These are phyloP conservation scores for Drosophila bifasciata DNA, from an alignment of 1,140 invertebrate genomes.

Conservation along the genomic window DNA sequence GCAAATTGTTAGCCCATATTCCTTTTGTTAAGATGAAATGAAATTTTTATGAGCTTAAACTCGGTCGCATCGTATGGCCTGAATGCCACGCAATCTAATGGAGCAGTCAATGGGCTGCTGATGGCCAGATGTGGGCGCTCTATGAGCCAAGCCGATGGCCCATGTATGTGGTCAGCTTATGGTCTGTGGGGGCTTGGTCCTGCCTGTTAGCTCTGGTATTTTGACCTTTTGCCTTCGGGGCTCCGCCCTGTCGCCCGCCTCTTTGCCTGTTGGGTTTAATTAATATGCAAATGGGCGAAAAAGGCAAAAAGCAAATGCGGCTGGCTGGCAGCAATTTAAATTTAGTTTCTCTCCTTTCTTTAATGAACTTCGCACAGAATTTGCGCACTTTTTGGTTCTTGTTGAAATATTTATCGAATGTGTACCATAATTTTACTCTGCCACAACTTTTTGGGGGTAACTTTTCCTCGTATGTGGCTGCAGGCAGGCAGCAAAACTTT, in stretches of 20 bases:
- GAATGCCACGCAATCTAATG: slow-evolving; percentile 64
- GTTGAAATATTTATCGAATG: slow-evolving; percentile 66
- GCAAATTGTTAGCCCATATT: slow-evolving; percentile 69
- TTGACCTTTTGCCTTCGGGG: slow-evolving; percentile 67
- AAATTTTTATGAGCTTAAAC: slow-evolving; percentile 78
- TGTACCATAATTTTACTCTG: slow-evolving; percentile 46
- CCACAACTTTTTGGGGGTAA: slow-evolving; percentile 23
- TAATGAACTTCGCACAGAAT: slow-evolving; percentile 62
- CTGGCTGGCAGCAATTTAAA: slow-evolving; percentile 30
- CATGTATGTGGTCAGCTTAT: slow-evolving; percentile 68
- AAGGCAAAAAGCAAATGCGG: slow-evolving; percentile 28
- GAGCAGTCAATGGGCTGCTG: slow-evolving; percentile 53
- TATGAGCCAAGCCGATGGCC: slow-evolving; percentile 9
- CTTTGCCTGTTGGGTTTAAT: slow-evolving; percentile 68
- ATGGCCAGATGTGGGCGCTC: slow-evolving; percentile 2
- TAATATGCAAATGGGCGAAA: slow-evolving; percentile 73
- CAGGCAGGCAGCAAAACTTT: too few species aligned
- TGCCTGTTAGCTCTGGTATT: slow-evolving; percentile 51
- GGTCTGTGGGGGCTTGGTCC: slow-evolving; percentile 52
- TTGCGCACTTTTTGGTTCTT: slow-evolving; percentile 13
- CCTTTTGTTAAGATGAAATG: slow-evolving; percentile 65
- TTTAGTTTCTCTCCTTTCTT: slow-evolving; percentile 48
- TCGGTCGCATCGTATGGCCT: slow-evolving; percentile 40
- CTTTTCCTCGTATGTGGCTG: background rate
- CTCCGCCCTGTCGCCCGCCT: slow-evolving; percentile 35